These are phyloP conservation scores for Gymnoscelis rufifasciata DNA, from an alignment of 2,888 invertebrate genomes.

Conservation along the genomic window DNA sequence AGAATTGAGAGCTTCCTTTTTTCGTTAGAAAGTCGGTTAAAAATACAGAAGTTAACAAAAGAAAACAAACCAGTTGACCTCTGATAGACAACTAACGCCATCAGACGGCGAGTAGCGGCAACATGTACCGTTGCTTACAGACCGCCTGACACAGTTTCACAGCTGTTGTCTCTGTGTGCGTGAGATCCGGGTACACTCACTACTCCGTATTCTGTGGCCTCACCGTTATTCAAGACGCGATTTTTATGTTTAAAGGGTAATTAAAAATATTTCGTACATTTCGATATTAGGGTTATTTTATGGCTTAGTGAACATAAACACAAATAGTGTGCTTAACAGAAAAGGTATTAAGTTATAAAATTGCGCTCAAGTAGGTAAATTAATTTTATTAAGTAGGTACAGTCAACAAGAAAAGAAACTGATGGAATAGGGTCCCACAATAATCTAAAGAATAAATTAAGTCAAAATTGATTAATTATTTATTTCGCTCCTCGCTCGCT, in stretches of 20 bases:
- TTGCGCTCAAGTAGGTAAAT: no score
- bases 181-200: constrained; percentile 51
- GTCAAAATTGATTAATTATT: no score
- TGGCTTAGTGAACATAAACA: no score
- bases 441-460: no score
- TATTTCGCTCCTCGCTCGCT: no score
- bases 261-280: background rate
- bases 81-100: constrained; percentile 43
- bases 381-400: no score
- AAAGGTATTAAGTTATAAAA: no score
- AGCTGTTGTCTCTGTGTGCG: constrained; percentile 54
- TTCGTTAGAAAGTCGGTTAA: constrained; percentile 6
- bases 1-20: no score
- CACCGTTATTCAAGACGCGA: constrained; percentile 44
- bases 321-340: no score
- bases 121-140: constrained; percentile 51
- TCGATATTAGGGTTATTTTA: no score
- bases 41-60: background rate
- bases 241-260: background rate
- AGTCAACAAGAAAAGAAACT: no score
- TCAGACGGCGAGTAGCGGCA: constrained; percentile 57
- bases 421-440: no score
- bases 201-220: constrained; percentile 28
- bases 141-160: constrained; percentile 71
- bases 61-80: background rate